Evolutionary conservation across 2,888 invertebrate species (phyloP), one percentile per base, ranked within the genome.

Genomic region (Flexamia atlantica): DNA sequence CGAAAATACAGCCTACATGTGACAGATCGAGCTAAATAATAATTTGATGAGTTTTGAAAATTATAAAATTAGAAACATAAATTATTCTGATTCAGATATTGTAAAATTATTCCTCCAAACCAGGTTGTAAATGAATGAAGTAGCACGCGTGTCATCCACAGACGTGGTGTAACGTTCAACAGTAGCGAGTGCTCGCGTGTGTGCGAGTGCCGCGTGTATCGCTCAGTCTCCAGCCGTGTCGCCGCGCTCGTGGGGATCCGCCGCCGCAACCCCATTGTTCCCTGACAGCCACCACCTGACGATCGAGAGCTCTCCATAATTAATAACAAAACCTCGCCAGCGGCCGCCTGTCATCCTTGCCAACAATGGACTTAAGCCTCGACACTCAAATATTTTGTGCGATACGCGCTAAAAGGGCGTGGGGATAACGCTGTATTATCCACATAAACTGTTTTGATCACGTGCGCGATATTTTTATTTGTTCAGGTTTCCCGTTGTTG

Each of bases 221-320:
- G 20, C 57, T 57, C 57, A 5, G 60, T 20, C 25, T 25, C 25
- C 5, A 25, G 20, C 12, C 25, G 57, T 57, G 57, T 57, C 57
- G 12, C 20, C 20, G n/a, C 14, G n/a, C 64, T 64, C 30, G 64
- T 64, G 64, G 64, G 64, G 23, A 23, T 50, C 76, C 40, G 3
- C 28, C 76, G 1, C 76, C 46, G 17, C 40, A 17, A 17, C 36
- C 7, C 50, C 30, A 76, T 76, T 76, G 76, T 76, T n/a, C 76
- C 2, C 14, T 76, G 76, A 76, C 76, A 76, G 76, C 76, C 50
- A 76, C 76, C 76, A 46, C 76, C 76, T 76, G 76, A 76, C 76
- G 76, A 76, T 76, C 76, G 76, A 76, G 76, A 25, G 50, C 76
- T 46, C 76, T 76, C 76, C 42, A 76, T 76, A 76, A 76, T 76